Evolutionary conservation across 2,888 invertebrate genomes (phyloP), one percentile per base, ranked within the genome.

Genomic region (Drosophila trichaetosa): DNA sequence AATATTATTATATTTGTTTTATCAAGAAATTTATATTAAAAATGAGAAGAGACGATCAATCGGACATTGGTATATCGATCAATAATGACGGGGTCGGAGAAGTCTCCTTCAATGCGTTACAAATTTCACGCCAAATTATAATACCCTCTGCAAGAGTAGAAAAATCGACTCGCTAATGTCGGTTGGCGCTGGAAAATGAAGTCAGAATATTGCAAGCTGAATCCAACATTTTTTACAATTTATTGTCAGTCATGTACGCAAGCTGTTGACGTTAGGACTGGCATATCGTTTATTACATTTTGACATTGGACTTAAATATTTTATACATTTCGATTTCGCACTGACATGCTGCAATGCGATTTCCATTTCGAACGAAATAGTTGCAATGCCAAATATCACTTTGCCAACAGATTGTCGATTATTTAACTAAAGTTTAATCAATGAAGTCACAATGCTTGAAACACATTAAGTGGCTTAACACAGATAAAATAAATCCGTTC

Each of bases 281-380:
- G 53, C 40, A 72, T 58, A 71, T 68, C 62, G 60, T 64, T 73
- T 69, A 24, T 51, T 13, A n/a, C 24, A 64, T 69, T 67, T 64
- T 67, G 67, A 73, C 76, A 76, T 64, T 73, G 52, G 60, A 67
- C 69, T 77, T 72, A 49, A 65, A 77, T 69, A 69, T 72, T 73
- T 77, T 64, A 73, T 65, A 58, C 57, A 69, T 59, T 67, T 66
- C 42, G 51, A 53, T 49, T 61, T 59, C 36, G 31, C 51, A 38
- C 51, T 56, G 71, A 62, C 68, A 76, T 60, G 27, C 42, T 67
- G 58, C 54, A 13, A 38, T 62, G 48, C 34, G 56, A 48, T 48
- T 63, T 54, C 38, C 21, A 34, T 48, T 54, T 72, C 7, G 6
- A 29, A 11, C 16, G 21, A 18, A 63, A 63, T 42, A 68, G 51